These are phyloP conservation scores for Falco naumanni DNA, from an alignment of 2,797 vertebrate genomes.

Conservation along the genomic window DNA sequence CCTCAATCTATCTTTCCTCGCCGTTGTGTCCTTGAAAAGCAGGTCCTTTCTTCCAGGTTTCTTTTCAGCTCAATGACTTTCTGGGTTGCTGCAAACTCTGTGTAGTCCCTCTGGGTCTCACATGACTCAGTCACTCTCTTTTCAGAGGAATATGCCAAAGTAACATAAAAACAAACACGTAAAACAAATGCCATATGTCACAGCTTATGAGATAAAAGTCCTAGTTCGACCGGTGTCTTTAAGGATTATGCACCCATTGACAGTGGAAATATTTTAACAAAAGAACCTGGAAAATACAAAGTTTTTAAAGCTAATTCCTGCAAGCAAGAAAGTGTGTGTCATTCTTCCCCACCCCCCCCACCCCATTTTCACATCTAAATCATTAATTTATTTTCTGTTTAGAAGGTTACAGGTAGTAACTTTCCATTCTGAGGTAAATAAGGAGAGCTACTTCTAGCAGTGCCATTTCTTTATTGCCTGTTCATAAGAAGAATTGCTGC, in stretches of 20 bases:
- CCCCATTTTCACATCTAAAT: neutral
- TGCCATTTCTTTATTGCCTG: neutral
- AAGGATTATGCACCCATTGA: neutral
- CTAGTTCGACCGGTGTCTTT: neutral
- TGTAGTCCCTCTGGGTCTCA: neutral
- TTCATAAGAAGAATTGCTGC: neutral
- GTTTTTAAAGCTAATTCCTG: neutral
- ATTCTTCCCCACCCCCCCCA: neutral
- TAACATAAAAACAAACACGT: neutral
- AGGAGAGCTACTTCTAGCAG: neutral
- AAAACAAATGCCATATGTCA: neutral
- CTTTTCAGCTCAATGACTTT: slow-evolving; percentile 25
- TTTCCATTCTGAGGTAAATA: neutral
- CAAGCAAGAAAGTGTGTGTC: neutral
- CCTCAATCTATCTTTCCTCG: neutral
- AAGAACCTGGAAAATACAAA: neutral
- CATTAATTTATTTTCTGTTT: neutral
- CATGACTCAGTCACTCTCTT: neutral
- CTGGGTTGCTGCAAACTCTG: neutral
- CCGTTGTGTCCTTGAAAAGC: neutral
- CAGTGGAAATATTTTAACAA: neutral
- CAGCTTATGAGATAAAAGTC: neutral
- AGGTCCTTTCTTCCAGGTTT: neutral
- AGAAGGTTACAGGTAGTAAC: neutral
- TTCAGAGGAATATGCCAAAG: neutral